Evolutionary conservation across 1,140 invertebrate genomes (phyloP), one percentile per base, ranked within the genome.

Genomic region (Drosophila kanapiae): DNA sequence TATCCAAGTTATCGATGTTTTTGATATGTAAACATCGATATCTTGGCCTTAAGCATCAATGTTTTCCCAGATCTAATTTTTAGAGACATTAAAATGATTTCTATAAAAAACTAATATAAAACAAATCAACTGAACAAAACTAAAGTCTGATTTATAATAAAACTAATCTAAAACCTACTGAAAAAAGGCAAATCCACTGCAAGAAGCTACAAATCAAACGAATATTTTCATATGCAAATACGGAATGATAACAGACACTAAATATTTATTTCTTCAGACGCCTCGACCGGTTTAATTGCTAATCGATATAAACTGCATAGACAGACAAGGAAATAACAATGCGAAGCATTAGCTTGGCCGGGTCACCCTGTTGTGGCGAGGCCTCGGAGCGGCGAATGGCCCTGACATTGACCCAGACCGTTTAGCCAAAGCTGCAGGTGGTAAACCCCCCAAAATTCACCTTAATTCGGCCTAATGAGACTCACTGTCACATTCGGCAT

Each of bases 381-480:
- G 75, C 43, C 51, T 37, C 33, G 49, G 31, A 70, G 45, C 23
- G 31, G 29, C 63, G 13, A 33, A 9, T 60, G 64, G 33, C 75
- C 75, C 65, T 78, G 75, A 78, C 76, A 79, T 78, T 79, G 76
- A 79, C 76, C 75, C 59, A 78, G 69, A 72, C 45, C 70, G 43
- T 27, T 47, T 35, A 49, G 45, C 45, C 9, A 59, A 59, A 51
- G 27, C 37, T 40, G 45, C 31, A 60, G 37, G 37, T 40, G 2
- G 31, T 11, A 18, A 51, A 49, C 7, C 29, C 14, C 37, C 69
- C 67, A 13, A 72, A 72, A 31, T 60, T 38, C 60, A 54, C 37
- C 49, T 51, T 31, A 59, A 72, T 60, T 31, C 40, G 18, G 16
- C 8, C 16, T 43, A 6, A 27, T 60, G 72, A 49, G 54, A 27